These are phyloP conservation scores for Sicus ferrugineus DNA, from an alignment of 2,888 invertebrate species.

Conservation along the genomic window DNA sequence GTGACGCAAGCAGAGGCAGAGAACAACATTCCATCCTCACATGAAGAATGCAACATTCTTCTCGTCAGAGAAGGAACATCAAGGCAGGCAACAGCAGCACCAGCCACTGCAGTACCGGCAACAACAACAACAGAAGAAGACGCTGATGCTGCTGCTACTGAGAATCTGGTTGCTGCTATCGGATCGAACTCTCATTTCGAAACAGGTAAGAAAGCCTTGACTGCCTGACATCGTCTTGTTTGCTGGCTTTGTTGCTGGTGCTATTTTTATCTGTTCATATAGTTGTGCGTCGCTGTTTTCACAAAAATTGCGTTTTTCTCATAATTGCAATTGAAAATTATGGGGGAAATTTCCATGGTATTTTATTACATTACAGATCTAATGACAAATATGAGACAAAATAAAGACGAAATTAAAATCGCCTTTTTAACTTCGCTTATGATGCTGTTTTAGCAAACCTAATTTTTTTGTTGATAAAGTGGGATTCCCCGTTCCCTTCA, in stretches of 20 bases:
- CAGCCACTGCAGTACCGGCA: background rate
- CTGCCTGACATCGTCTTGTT: background rate
- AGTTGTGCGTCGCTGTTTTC: too few species aligned
- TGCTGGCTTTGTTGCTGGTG: background rate
- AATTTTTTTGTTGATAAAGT: too few species aligned
- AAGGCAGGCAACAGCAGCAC: slow-evolving; percentile 3
- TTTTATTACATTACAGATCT: too few species aligned
- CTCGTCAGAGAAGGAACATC: slow-evolving; percentile 12
- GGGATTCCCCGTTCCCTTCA: too few species aligned
- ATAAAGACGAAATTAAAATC: too few species aligned
- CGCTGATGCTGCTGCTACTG: background rate
- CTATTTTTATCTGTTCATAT: slow-evolving; percentile 13
- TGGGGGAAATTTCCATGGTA: too few species aligned
- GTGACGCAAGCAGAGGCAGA: slow-evolving; percentile 12
- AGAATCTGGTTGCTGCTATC: background rate
- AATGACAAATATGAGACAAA: too few species aligned
- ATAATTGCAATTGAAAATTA: too few species aligned
- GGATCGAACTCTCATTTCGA: slow-evolving; percentile 18
- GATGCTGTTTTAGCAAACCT: too few species aligned
- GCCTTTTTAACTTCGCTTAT: too few species aligned
- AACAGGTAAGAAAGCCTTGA: slow-evolving; percentile 18
- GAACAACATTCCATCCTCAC: slow-evolving; percentile 26
- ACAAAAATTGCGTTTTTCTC: too few species aligned
- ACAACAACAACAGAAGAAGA: background rate
- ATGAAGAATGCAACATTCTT: slow-evolving; percentile 19